phyloP scores from a whole-genome alignment of 1,140 invertebrate species.

The Eupristina koningsbergeri region DNA sequence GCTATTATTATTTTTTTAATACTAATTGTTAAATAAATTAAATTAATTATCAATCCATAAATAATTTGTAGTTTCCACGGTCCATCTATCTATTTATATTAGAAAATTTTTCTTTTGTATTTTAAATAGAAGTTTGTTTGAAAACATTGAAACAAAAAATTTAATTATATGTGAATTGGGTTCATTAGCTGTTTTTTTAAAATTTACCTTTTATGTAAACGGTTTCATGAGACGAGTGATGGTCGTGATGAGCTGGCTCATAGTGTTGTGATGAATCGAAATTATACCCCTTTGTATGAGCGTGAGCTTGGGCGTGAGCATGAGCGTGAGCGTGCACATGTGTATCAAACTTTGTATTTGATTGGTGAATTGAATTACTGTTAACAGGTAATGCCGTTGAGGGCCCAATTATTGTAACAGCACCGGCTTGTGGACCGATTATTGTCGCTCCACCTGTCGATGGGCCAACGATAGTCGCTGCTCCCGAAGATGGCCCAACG shows the following conservation, averaged over 20 bases:
- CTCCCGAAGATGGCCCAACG: neutral
- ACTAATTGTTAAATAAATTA: no score
- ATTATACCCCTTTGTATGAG: conserved; percentile 3
- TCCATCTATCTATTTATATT: no score
- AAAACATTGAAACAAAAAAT: no score
- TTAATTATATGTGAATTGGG: no score
- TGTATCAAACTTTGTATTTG: neutral
- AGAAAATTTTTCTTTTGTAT: no score
- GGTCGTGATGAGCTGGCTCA: neutral
- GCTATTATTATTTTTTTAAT: no score
- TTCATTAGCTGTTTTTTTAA: neutral
- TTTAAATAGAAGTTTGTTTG: no score
- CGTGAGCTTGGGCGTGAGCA: conserved; percentile 53
- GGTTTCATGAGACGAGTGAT: neutral
- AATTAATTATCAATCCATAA: no score
- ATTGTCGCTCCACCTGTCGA: conserved; percentile 51
- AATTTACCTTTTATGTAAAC: neutral
- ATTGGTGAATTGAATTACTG: conserved; percentile 41
- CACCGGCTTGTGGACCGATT: conserved; percentile 46
- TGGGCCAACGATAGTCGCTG: neutral
- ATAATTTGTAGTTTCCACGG: no score
- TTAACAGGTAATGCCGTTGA: conserved; percentile 44
- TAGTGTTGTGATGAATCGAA: neutral
- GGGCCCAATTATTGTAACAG: conserved; percentile 52
- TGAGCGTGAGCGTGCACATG: conserved; percentile 52